Conservation (phyloP, 2,888 invertebrate genomes). For the Drosophila niveifrons region DNA sequence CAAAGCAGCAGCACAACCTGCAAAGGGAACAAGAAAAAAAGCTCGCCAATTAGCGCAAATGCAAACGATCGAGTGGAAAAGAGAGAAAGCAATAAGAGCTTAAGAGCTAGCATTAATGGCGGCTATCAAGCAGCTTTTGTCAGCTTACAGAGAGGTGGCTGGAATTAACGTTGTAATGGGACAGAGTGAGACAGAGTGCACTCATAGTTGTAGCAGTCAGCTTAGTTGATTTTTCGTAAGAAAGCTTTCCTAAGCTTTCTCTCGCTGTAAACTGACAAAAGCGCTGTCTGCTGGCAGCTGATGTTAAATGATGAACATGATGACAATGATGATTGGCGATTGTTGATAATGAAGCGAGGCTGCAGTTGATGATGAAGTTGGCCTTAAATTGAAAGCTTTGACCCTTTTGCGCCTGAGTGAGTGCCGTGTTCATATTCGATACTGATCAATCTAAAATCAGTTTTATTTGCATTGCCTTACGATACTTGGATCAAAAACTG, state of each 20-base stretch:
- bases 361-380: slow-evolving; percentile 29
- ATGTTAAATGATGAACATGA: slow-evolving; percentile 18
- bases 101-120: slow-evolving; percentile 3
- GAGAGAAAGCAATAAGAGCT: background rate
- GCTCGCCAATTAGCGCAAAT: slow-evolving; percentile 2
- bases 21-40: slow-evolving; percentile 19
- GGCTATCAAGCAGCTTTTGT: slow-evolving; percentile 24
- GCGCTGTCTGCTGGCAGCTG: slow-evolving; percentile 11
- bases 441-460: slow-evolving; percentile 86
- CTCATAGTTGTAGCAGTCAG: background rate
- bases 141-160: slow-evolving; percentile 13
- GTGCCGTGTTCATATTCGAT: slow-evolving; percentile 83
- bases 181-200: too few relatives aligned
- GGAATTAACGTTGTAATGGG: background rate
- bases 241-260: slow-evolving; percentile 24
- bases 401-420: slow-evolving; percentile 5
- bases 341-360: slow-evolving; percentile 6
- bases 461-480: slow-evolving; percentile 59
- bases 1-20: slow-evolving; percentile 97
- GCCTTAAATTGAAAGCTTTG: background rate
- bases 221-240: background rate
- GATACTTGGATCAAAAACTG: slow-evolving; percentile 28
- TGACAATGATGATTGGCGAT: slow-evolving; percentile 10
- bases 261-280: slow-evolving; percentile 25
- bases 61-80: background rate